These are phyloP conservation scores for Gymnobelideus leadbeateri DNA, from an alignment of 2,113 vertebrate species.

Conservation along the genomic window DNA sequence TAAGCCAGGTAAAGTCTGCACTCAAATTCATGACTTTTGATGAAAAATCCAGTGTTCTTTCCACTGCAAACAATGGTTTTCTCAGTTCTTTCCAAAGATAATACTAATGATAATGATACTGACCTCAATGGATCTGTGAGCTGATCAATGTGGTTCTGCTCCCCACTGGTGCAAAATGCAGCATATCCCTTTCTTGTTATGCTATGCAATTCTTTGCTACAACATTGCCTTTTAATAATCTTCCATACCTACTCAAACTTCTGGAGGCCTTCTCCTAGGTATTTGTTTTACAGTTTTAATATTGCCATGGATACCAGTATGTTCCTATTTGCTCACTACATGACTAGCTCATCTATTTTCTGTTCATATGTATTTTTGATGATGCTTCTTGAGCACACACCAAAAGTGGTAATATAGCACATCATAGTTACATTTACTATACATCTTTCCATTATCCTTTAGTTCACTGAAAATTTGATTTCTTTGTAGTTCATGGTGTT, in stretches of 20 bases:
- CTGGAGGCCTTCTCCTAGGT: neutral
- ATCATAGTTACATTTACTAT: too few species aligned
- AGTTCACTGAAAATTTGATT: too few species aligned
- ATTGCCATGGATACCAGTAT: neutral
- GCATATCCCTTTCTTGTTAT: neutral
- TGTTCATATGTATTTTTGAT: neutral
- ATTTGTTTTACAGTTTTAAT: neutral
- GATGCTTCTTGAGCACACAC: neutral
- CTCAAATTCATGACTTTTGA: neutral
- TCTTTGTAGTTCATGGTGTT: too few species aligned
- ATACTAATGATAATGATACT: neutral
- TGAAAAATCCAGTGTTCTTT: neutral
- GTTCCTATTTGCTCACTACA: neutral
- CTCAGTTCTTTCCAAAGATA: neutral
- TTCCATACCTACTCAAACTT: neutral
- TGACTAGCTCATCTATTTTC: neutral
- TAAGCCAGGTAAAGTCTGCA: neutral
- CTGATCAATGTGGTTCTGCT: neutral
- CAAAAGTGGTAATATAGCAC: neutral
- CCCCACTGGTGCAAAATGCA: neutral
- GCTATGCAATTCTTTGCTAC: neutral
- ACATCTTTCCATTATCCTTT: too few species aligned
- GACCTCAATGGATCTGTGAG: neutral
- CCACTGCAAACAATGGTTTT: neutral
- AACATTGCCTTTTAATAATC: neutral